Conservation (phyloP, 37 sponge, comb jelly and placozoan species). For the Theonella swinhoei region DNA sequence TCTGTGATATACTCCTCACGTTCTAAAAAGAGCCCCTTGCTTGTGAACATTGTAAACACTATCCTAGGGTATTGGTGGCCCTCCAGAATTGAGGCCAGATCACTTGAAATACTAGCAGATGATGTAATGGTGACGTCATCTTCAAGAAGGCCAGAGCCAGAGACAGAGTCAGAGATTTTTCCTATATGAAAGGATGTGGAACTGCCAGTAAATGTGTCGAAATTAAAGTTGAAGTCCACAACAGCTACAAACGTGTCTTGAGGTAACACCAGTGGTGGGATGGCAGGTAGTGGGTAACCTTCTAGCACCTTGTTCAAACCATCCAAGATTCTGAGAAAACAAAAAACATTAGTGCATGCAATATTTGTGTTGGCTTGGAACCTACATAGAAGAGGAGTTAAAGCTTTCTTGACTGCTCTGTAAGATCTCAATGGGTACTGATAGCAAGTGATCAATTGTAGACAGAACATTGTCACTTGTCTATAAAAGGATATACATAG, state of each 20-base stretch:
- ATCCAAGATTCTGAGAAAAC: not conserved
- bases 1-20: not conserved
- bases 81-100: not conserved
- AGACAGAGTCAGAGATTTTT: too few relatives aligned
- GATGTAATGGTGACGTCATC: not conserved
- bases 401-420: slow-evolving; percentile 19
- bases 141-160: too few relatives aligned
- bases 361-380: too few relatives aligned
- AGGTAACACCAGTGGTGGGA: not conserved
- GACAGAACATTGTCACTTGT: not conserved
- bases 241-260: not conserved
- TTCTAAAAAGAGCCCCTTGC: not conserved
- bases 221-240: not conserved
- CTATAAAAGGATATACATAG: too few relatives aligned
- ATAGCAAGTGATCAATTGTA: slow-evolving; percentile 40
- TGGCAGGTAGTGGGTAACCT: not conserved
- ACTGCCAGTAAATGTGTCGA: not conserved
- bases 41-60: not conserved
- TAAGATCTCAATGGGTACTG: slow-evolving; percentile 10
- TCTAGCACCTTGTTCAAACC: not conserved
- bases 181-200: not conserved
- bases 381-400: slow-evolving; percentile 34
- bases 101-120: not conserved
- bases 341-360: too few relatives aligned
- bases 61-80: not conserved